These are phyloP conservation scores for Oreochromis tanganicae DNA, from an alignment of 2,113 vertebrate genomes.

Conservation along the genomic window DNA sequence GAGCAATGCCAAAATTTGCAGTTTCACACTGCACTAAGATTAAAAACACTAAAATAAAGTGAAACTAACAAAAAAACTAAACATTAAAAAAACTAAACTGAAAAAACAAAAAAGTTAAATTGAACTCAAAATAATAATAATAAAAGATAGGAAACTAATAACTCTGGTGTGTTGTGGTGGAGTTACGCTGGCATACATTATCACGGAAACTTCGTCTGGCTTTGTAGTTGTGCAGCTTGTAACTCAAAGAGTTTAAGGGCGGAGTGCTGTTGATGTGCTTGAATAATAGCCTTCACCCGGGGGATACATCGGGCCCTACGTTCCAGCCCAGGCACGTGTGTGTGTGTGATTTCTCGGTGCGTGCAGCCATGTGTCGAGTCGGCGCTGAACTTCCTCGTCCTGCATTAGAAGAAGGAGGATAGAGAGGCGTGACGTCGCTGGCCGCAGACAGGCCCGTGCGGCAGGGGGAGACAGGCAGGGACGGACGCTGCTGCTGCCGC, in stretches of 20 bases:
- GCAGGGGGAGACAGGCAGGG: conserved; percentile 27
- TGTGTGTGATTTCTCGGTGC: background rate
- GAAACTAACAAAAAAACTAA: background rate
- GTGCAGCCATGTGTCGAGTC: background rate
- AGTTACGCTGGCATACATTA: background rate
- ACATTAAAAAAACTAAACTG: background rate
- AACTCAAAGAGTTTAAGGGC: background rate
- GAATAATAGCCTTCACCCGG: background rate
- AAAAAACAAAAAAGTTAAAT: background rate
- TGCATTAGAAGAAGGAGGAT: conserved; percentile 24
- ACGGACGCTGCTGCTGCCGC: conserved; percentile 19
- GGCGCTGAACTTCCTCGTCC: conserved; percentile 66
- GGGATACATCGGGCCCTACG: background rate
- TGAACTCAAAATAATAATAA: background rate
- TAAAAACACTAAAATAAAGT: background rate
- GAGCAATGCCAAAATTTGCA: fast-evolving
- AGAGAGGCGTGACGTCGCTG: conserved; percentile 72
- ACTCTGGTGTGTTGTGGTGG: background rate
- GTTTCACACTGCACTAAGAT: background rate
- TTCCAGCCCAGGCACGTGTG: background rate
- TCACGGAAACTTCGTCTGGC: background rate
- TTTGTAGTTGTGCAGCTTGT: background rate
- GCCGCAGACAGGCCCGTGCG: conserved; percentile 66
- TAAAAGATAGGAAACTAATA: background rate
- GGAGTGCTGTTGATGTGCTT: background rate